These are phyloP conservation scores for Allygus modestus DNA, from an alignment of 2,888 invertebrate species.

Conservation along the genomic window DNA sequence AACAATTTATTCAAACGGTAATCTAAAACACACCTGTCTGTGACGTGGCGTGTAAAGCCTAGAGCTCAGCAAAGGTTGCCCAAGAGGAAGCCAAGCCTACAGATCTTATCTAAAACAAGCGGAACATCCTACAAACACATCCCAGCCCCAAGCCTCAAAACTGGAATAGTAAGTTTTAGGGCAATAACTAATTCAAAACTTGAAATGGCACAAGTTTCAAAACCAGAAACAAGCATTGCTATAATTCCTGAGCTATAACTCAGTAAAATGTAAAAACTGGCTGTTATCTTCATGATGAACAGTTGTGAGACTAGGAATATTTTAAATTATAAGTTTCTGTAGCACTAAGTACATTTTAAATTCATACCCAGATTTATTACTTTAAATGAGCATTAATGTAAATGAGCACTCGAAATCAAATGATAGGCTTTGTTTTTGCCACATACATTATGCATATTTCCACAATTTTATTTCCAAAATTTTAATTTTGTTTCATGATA, in stretches of 20 bases:
- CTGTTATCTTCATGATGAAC: no score
- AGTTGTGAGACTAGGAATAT: no score
- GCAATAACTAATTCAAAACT: neutral
- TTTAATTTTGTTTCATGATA: no score
- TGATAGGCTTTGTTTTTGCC: no score
- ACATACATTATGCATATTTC: no score
- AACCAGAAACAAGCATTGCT: neutral
- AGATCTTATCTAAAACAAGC: constrained; percentile 27
- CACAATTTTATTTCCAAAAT: no score
- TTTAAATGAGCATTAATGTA: no score
- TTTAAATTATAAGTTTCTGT: no score
- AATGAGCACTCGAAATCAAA: no score
- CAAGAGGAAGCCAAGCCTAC: constrained; percentile 37
- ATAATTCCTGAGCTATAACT: neutral
- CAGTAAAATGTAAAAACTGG: neutral
- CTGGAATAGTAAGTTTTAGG: constrained; percentile 9
- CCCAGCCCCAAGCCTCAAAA: neutral
- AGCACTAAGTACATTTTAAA: no score
- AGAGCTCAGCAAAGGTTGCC: neutral
- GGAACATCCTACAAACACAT: constrained; percentile 25
- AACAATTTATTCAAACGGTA: no score
- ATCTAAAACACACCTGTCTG: neutral
- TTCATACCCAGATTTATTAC: no score
- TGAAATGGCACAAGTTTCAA: neutral
- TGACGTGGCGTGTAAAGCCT: neutral